Conservation (phyloP, 2,113 vertebrate genomes). For the Macquaria australasica region DNA sequence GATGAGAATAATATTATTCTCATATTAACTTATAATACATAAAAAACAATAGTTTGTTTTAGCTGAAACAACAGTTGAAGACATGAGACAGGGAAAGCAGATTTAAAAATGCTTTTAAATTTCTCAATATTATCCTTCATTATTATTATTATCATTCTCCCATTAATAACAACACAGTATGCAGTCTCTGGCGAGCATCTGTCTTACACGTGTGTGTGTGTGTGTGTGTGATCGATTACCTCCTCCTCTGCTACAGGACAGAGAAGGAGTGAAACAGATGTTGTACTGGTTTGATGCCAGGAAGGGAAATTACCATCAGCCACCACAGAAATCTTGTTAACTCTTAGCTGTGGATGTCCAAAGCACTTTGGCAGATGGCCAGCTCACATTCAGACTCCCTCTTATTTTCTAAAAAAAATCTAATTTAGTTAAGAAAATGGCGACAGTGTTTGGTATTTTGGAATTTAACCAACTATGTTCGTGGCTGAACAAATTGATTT, state of each 20-base stretch:
- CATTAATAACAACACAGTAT: too few relatives aligned
- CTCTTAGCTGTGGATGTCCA: neutral
- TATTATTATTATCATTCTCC: too few relatives aligned
- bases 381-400: neutral
- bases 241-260: neutral
- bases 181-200: neutral
- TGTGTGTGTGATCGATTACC: neutral
- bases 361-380: neutral
- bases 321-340: neutral
- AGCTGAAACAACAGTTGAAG: too few relatives aligned
- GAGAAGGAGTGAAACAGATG: neutral
- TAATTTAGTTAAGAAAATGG: neutral
- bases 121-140: too few relatives aligned
- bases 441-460: neutral
- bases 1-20: too few relatives aligned
- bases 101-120: too few relatives aligned
- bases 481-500: neutral
- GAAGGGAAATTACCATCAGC: constrained; percentile 2
- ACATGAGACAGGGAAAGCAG: too few relatives aligned
- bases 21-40: too few relatives aligned
- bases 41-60: too few relatives aligned
- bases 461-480: neutral
- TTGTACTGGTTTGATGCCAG: neutral
- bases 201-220: neutral
- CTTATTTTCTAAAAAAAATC: constrained; percentile 17